Evolutionary conservation across 1,140 invertebrate species (phyloP).

Genomic region (Globodera rostochiensis): DNA sequence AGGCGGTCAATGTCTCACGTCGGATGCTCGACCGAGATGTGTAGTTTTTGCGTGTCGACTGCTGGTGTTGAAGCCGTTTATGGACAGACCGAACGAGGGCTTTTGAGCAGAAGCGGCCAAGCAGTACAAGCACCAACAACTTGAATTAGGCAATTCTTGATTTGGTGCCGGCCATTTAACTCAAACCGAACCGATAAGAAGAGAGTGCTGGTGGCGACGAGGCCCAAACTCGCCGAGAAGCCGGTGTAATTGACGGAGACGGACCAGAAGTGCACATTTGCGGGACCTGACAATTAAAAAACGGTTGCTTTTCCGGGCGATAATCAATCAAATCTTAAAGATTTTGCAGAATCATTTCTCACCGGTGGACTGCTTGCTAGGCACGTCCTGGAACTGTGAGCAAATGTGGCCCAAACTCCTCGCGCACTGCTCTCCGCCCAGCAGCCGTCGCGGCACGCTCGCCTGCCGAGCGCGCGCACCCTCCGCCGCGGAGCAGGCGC

Average conservation of each 20-base stretch:
- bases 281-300: background rate
- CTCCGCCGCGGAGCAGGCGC: background rate
- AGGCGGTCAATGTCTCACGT: background rate
- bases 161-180: no score
- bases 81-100: background rate
- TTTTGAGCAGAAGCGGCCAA: background rate
- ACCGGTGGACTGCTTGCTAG: background rate
- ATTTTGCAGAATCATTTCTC: background rate
- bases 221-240: background rate
- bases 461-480: background rate
- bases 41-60: background rate
- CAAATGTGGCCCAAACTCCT: background rate
- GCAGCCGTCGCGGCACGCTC: background rate
- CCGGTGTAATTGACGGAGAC: slow-evolving; percentile 7
- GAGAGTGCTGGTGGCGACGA: background rate
- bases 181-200: background rate
- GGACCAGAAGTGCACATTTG: slow-evolving; percentile 13
- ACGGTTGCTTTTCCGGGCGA: background rate
- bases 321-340: background rate
- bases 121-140: background rate
- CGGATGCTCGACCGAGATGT: background rate
- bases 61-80: background rate
- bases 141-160: no score
- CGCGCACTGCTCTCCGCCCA: background rate
- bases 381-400: background rate